phyloP scores from a whole-genome alignment of 2,888 invertebrate species.

The Busseola fusca region DNA sequence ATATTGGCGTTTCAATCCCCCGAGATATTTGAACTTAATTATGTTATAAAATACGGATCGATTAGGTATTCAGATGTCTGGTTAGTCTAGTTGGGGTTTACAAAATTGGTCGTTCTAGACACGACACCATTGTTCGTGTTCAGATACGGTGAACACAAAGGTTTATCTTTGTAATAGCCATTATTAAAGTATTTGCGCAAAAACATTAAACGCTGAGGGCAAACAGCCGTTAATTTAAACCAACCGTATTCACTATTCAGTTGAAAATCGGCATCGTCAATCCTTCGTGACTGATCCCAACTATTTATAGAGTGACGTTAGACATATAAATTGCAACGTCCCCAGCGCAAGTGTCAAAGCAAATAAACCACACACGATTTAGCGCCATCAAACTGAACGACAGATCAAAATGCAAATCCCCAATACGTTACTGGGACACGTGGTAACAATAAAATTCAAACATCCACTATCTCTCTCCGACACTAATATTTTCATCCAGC shows the following conservation, averaged over 20 bases:
- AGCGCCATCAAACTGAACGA: slow-evolving; percentile 68
- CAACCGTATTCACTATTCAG: slow-evolving; percentile 40
- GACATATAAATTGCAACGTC: slow-evolving; percentile 60
- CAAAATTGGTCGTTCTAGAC: slow-evolving; percentile 39
- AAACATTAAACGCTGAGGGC: slow-evolving; percentile 46
- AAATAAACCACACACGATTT: slow-evolving; percentile 69
- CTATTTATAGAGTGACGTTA: slow-evolving; percentile 59
- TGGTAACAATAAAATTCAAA: slow-evolving; percentile 79
- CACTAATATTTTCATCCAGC: slow-evolving; percentile 79
- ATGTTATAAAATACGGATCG: slow-evolving; percentile 42
- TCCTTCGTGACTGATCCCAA: slow-evolving; percentile 57
- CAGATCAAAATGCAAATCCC: slow-evolving; percentile 71
- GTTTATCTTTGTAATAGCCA: slow-evolving; percentile 44
- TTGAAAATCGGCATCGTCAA: slow-evolving; percentile 54
- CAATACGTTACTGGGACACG: slow-evolving; percentile 70
- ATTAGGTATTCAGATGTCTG: slow-evolving; percentile 50
- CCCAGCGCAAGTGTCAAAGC: slow-evolving; percentile 59
- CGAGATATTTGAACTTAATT: slow-evolving; percentile 54
- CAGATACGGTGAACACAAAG: slow-evolving; percentile 45
- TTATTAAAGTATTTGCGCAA: slow-evolving; percentile 41
- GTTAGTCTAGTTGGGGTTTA: slow-evolving; percentile 31
- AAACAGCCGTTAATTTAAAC: slow-evolving; percentile 53
- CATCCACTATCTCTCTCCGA: slow-evolving; percentile 67
- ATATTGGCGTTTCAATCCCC: slow-evolving; percentile 42
- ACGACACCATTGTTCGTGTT: slow-evolving; percentile 46